Evolutionary conservation across 1,140 invertebrate species (phyloP).

Genomic region (Pteromalus puparum): DNA sequence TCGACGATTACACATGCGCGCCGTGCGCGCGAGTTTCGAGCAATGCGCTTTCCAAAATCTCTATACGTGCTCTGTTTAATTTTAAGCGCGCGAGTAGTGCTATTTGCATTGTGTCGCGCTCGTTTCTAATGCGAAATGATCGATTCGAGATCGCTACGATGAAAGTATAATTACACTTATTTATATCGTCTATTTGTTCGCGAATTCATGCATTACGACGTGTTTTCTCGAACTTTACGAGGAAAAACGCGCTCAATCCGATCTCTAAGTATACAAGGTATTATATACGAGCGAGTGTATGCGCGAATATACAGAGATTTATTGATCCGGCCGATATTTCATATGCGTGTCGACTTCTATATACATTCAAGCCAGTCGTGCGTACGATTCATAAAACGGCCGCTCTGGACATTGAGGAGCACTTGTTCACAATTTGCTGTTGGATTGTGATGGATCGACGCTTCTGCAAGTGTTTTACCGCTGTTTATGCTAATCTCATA

Average conservation of each 20-base stretch:
- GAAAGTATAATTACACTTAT: background rate
- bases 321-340: background rate
- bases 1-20: background rate
- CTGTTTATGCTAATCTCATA: background rate
- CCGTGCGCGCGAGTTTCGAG: background rate
- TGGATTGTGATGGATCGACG: background rate
- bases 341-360: background rate
- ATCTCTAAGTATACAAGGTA: background rate
- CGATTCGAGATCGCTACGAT: background rate
- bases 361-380: too few species aligned
- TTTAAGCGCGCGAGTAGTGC: background rate
- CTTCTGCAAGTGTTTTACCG: background rate
- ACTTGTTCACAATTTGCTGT: background rate
- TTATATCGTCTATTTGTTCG: too few species aligned
- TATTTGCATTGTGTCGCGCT: background rate
- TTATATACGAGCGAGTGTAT: background rate
- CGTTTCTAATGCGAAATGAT: background rate
- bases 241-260: background rate
- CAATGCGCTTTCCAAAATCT: constrained; percentile 38
- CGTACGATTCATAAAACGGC: background rate
- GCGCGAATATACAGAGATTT: background rate
- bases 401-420: background rate
- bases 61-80: constrained; percentile 38
- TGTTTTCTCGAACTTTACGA: background rate
- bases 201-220: too few species aligned